Base-by-base conservation (phyloP, 2,888 invertebrate species). In the Oligia strigilis region DNA sequence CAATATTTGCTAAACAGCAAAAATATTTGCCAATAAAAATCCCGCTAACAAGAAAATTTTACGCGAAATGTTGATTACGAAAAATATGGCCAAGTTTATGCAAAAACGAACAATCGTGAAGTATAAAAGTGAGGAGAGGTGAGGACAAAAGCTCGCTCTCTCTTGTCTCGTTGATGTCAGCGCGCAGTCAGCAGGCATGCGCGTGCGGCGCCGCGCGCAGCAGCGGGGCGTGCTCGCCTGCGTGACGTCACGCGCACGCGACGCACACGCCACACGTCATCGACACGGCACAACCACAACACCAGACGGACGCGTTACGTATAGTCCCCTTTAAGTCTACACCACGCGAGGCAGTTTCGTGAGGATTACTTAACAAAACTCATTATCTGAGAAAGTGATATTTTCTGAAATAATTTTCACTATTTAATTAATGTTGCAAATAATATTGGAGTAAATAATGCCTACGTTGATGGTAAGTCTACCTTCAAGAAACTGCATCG, bases 151-250 rank as follows among this genome's bases (percentile, higher is more conserved):
- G 78, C 81, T 58, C 80, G 55, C 23, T 73, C n/a, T 72, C 77
- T 55, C 65, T 78, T 49, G 78, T 74, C 62, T 78, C 71, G 79
- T 66, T 6, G 78, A 19, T 23, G 81, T 8, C 40, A 72, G 46
- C 62, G 46, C 81, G 87, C 85, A 90, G 92, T 94, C 95, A 94
- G 93, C 95, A 95, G 92, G 90, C 88, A 91, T 91, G 93, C 80
- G 93, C 91, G 87, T 92, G 93, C 88, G 93, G 92, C 92, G 93
- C 93, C 91, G 93, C 93, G 83, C 94, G 94, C 88, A 96, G 96
- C 94, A 96, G 91, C 91, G 96, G 96, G 90, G 95, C 95, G 93
- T 94, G 95, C 91, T 96, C 97, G 94, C 95, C 96, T 96, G 95
- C 14, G 77, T 70, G 76, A 76, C 84, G 80, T 29, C 81, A 77